Percentiles rank a stretch among this genome's conserved stretches.
Evolutionary conservation across 2,888 invertebrate genomes (phyloP).

Genomic region (Diplazon laetatorius): DNA sequence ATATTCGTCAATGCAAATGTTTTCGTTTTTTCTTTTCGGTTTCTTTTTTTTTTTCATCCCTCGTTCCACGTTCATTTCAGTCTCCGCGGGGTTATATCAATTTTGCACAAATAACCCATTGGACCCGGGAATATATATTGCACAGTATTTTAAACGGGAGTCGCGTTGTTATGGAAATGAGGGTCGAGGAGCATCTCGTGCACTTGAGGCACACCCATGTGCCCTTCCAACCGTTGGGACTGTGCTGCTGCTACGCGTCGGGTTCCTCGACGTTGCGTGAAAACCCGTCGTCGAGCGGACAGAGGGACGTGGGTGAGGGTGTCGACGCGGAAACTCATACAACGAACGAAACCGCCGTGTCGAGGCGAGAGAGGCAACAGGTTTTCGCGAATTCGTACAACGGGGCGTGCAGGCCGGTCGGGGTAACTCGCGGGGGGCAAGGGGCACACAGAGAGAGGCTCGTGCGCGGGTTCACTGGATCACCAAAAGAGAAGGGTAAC

Average conservation of each 20-base stretch:
- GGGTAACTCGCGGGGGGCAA: conserved; percentile 27
- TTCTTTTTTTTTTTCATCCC: too few species aligned
- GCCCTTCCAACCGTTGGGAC: neutral
- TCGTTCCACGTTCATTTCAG: too few species aligned
- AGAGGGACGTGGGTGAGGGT: too few species aligned
- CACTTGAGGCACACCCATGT: conserved; percentile 36
- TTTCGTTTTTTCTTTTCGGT: too few species aligned
- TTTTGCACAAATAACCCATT: too few species aligned
- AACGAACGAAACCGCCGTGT: conserved; percentile 22
- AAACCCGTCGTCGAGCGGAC: too few species aligned
- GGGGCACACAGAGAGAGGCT: conserved; percentile 6
- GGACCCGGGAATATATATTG: conserved; percentile 27
- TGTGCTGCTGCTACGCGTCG: neutral
- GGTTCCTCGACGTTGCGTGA: neutral
- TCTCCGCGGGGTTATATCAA: too few species aligned
- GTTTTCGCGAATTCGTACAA: conserved; percentile 66
- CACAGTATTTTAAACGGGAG: conserved; percentile 40
- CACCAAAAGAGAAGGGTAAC: conserved; percentile 20
- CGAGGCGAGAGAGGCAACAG: conserved; percentile 65
- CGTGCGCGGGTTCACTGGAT: conserved; percentile 6
- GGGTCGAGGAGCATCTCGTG: conserved; percentile 33
- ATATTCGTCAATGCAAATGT: conserved; percentile 6
- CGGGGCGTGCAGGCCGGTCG: conserved; percentile 8
- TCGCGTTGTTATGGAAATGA: conserved; percentile 59
- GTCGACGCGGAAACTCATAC: conserved; percentile 21